Evolutionary conservation across 1,140 invertebrate genomes (phyloP).

Genomic region (Stratiolaelaps scimitus): DNA sequence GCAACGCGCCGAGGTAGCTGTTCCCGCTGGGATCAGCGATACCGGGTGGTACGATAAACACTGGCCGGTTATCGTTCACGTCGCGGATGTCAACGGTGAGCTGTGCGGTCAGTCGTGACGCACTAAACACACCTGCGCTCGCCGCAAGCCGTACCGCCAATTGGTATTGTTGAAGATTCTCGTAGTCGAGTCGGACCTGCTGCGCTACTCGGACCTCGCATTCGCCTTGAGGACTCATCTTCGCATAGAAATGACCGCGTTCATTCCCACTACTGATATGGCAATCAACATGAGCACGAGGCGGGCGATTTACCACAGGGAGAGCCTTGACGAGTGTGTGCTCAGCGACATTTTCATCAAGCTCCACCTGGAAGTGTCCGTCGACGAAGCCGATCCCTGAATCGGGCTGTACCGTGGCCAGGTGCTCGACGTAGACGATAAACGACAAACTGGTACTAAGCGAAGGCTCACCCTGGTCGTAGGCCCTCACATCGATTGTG

Average conservation of each 20-base stretch:
- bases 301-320: conserved; percentile 56
- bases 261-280: conserved; percentile 58
- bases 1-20: conserved; percentile 58
- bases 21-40: conserved; percentile 39
- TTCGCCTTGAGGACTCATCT: conserved; percentile 59
- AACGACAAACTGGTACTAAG: conserved; percentile 63
- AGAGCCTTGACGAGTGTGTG: conserved; percentile 57
- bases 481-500: conserved; percentile 68
- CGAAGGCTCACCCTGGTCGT: conserved; percentile 70
- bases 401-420: conserved; percentile 52
- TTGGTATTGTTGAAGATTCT: conserved; percentile 55
- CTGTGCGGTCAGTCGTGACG: conserved; percentile 39
- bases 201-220: conserved; percentile 57
- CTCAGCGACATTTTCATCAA: conserved; percentile 58
- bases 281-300: conserved; percentile 55
- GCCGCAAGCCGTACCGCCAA: conserved; percentile 62
- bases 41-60: conserved; percentile 56
- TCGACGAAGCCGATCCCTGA: conserved; percentile 67
- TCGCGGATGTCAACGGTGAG: conserved; percentile 69
- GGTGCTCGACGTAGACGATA: conserved; percentile 66
- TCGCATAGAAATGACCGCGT: conserved; percentile 56
- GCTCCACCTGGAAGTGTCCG: conserved; percentile 52
- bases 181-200: conserved; percentile 56
- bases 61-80: conserved; percentile 70
- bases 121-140: conserved; percentile 47